phyloP scores from a whole-genome alignment of 2,113 vertebrate genomes.

The Pogonocichla stellata region DNA sequence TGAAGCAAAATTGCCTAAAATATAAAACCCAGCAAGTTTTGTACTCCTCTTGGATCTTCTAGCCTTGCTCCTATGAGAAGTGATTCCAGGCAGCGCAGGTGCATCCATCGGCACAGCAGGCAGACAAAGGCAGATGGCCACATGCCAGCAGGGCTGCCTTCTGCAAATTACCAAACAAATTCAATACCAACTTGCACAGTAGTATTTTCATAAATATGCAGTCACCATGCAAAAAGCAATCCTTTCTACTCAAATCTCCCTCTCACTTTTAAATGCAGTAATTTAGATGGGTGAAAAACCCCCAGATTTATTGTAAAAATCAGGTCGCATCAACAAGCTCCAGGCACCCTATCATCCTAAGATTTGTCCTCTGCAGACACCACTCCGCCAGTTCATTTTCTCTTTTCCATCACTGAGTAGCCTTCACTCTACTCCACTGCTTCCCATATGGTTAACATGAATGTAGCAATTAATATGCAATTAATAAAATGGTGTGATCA shows the following conservation, averaged over 20 bases:
- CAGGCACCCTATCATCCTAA: neutral
- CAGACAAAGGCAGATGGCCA: neutral
- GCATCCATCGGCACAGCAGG: neutral
- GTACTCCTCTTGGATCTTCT: neutral
- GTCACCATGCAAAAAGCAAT: neutral
- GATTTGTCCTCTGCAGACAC: neutral
- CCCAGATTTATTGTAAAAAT: neutral
- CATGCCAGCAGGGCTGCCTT: neutral
- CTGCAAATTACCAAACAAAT: neutral
- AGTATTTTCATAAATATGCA: neutral
- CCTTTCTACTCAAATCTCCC: neutral
- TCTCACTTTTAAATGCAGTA: neutral
- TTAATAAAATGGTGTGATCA: constrained; percentile 67
- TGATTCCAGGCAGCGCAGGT: neutral
- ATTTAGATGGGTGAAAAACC: neutral
- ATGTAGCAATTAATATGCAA: constrained; percentile 64
- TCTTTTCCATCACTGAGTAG: neutral
- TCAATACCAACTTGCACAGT: neutral
- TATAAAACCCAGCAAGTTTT: neutral
- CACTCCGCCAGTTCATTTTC: neutral
- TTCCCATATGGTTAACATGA: constrained; percentile 64
- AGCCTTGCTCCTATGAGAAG: neutral
- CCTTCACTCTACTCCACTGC: constrained; percentile 9
- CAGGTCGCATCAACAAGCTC: neutral
- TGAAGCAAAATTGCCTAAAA: neutral